Conservation (phyloP, 2,888 invertebrate species). For the Tineola bisselliella region DNA sequence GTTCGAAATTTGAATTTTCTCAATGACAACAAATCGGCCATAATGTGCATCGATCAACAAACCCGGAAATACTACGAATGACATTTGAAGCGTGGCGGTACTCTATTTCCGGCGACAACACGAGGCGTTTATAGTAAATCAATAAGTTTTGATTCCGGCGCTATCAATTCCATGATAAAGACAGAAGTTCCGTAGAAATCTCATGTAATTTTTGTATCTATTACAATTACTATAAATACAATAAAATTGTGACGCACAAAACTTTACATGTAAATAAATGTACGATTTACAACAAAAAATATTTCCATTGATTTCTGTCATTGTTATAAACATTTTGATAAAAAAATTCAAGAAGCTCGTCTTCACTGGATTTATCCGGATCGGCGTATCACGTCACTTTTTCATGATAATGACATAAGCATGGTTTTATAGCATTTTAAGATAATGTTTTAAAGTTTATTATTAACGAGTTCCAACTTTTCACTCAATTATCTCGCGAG, state of each 20-base stretch:
- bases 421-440: neutral
- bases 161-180: too few relatives aligned
- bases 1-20: too few relatives aligned
- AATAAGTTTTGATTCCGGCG: too few relatives aligned
- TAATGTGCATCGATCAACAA: too few relatives aligned
- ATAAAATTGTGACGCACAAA: neutral
- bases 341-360: neutral
- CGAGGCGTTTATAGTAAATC: too few relatives aligned
- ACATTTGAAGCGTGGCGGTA: too few relatives aligned
- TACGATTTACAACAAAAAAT: neutral
- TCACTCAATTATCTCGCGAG: too few relatives aligned
- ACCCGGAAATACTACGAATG: too few relatives aligned
- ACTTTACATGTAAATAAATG: neutral
- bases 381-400: neutral
- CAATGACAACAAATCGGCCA: too few relatives aligned
- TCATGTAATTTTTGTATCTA: neutral
- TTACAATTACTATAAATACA: neutral
- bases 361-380: neutral
- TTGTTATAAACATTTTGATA: neutral
- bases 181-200: neutral
- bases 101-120: too few relatives aligned
- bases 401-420: neutral
- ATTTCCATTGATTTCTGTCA: slow-evolving; percentile 1
- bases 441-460: too few relatives aligned
- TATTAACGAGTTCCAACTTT: too few relatives aligned